Conservation (phyloP, 2,113 vertebrate species). For the Aythya baeri region DNA sequence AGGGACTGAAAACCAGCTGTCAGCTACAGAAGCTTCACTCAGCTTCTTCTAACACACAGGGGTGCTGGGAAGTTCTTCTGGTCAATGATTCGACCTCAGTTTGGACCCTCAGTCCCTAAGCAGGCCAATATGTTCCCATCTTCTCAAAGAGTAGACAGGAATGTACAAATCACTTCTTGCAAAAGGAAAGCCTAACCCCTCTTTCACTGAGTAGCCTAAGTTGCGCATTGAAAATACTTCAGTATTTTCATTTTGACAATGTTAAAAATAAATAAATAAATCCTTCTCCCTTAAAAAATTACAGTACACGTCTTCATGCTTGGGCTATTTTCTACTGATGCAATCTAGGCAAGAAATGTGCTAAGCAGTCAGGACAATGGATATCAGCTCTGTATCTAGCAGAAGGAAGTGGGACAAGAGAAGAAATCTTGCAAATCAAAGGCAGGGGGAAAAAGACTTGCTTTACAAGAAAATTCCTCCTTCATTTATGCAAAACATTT, state of each 20-base stretch:
- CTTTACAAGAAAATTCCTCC: background rate
- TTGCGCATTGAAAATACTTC: background rate
- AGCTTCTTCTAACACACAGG: background rate
- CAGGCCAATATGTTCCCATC: background rate
- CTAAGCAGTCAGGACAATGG: background rate
- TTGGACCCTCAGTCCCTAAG: background rate
- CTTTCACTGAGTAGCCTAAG: background rate
- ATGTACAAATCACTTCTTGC: background rate
- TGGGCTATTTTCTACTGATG: slow-evolving; percentile 32
- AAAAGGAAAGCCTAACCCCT: background rate
- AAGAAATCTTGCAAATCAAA: background rate
- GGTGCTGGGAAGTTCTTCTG: background rate
- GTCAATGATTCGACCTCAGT: background rate
- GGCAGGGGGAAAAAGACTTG: background rate
- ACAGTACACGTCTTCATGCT: background rate
- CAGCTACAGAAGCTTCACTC: background rate
- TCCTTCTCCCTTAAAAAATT: background rate
- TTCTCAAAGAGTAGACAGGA: background rate
- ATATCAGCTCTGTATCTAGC: background rate
- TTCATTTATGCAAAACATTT: background rate
- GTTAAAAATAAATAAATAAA: background rate
- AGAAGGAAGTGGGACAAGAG: background rate
- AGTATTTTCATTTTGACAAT: background rate
- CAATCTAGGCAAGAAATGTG: slow-evolving; percentile 1
- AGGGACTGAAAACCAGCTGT: background rate